These are phyloP conservation scores for Aphelinus atriplicis DNA, from an alignment of 1,140 invertebrate genomes.

Conservation along the genomic window DNA sequence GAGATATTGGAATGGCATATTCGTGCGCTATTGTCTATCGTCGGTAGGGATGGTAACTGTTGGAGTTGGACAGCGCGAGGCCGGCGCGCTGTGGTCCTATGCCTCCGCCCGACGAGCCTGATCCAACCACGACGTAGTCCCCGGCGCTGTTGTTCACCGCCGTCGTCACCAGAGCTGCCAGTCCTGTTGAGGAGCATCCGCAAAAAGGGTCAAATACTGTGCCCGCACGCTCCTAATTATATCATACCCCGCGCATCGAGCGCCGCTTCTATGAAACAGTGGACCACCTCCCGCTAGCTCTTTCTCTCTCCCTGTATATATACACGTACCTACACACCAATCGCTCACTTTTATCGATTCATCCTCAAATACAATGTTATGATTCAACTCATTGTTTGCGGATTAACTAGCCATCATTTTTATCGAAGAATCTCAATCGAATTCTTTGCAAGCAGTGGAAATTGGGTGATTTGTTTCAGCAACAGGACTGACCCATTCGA, in stretches of 20 bases:
- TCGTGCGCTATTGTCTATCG: slow-evolving; percentile 45
- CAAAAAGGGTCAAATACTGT: slow-evolving; percentile 16
- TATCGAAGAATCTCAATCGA: too few relatives aligned
- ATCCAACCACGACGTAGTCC: slow-evolving; percentile 45
- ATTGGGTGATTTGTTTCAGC: too few relatives aligned
- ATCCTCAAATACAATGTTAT: neutral
- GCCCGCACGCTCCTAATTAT: too few relatives aligned
- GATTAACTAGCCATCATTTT: too few relatives aligned
- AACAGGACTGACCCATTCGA: too few relatives aligned
- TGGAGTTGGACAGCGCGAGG: slow-evolving; percentile 47
- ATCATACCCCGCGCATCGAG: neutral
- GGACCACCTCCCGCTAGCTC: slow-evolving; percentile 49
- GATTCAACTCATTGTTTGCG: too few relatives aligned
- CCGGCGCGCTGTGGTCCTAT: slow-evolving; percentile 54
- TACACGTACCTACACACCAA: neutral
- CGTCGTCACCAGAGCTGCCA: neutral
- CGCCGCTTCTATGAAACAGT: slow-evolving; percentile 46
- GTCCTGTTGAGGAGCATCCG: slow-evolving; percentile 21
- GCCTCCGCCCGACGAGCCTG: neutral
- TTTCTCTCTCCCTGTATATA: too few relatives aligned
- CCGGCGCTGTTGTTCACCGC: slow-evolving; percentile 47
- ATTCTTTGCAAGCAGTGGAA: too few relatives aligned
- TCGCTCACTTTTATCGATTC: neutral
- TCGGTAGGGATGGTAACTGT: slow-evolving; percentile 62
- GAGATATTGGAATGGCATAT: too few relatives aligned